Base-by-base conservation (phyloP, 2,888 invertebrate species). In the Globia sparganii region DNA sequence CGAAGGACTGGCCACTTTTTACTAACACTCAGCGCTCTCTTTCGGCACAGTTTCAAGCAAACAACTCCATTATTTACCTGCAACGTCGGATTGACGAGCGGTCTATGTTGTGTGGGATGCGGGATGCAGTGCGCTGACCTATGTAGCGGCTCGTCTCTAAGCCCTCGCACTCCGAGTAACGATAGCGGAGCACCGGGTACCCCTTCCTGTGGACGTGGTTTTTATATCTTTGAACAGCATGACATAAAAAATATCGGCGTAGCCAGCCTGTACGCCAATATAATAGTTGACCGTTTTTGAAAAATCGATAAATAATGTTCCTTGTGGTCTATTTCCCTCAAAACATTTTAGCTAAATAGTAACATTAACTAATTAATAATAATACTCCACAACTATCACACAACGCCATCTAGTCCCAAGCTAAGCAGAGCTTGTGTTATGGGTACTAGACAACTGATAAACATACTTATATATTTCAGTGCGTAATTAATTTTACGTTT, bases 91-190 rank as follows among this genome's bases (percentile, higher is more conserved):
- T 97, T 95, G 68, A 92, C 91, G 0, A 94, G 91, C 0, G 95
- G 95, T 9, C 94, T 88, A 71, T 93, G 94, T n/a, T 93, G 94
- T 4, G 95, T 86, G 25, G 96, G 95, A 28, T 96, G 97, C 28
- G 97, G 97, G 88, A 98, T 98, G 94, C 98, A 98, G 93, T 98
- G 98, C 83, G 98, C 98, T 75, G 98, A 98, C 86, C 98, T 97
- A 92, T 98, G 98, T 70, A 98, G 94, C 53, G 97, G 97, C 85
- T 97, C 96, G 86, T 97, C 96, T 90, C 94, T 97, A 94, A 94
- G 94, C 25, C 94, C 96, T 6, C 96, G 91, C 61, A 96, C 96
- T 0, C 96, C 95, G 0, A 96, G 91, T 15, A 96, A 87, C 0
- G 96, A 96, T 25, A 96, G 86, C 0, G 95, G 94, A 2, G 96